Base-by-base conservation (phyloP, 1,140 invertebrate genomes). In the Calycopis cecrops region DNA sequence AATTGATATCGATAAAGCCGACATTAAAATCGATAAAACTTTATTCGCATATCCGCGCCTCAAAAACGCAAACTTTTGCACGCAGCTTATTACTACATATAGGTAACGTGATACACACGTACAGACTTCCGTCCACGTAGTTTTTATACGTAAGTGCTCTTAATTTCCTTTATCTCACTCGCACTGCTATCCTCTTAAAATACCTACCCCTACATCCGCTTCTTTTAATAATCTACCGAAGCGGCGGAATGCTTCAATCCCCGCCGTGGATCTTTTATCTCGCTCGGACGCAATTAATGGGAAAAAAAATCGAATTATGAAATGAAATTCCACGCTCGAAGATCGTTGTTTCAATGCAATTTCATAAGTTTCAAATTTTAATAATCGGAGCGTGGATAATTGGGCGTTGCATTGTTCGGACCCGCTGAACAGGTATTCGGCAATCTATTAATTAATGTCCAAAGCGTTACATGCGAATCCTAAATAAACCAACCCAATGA, bases 171-270 rank as follows among this genome's bases (percentile, higher is more conserved):
- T 85, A 87, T 87, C 73, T 72, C 76, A 73, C 79, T 81, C 73
- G 73, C 72, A 76, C 65, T 76, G 76, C 69, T 73, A 76, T 74
- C 78, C 80, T 82, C 83, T 85, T 83, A 85, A 87, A 87, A 87
- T 87, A 87, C 84, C 76, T 85, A 83, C 81, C 81, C 81, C 76
- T 68, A 76, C 84, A 87, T 87, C 84, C 84, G 84, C 75, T 87
- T 83, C 84, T 87, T 87, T 85, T 85, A 87, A 85, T 85, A 87
- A 81, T 84, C 74, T 73, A 70, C 81, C 72, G 79, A 80, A 82
- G 77, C 77, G 71, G 76, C 68, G 82, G 80, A 85, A 87, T 85
- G 79, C 73, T 71, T 28, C 76, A 64, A 67, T 68, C 78, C 73
- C 69, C 65, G 73, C 71, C 76, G 71, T 66, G 73, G 67, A 73